These are phyloP conservation scores for Galerucella nymphaeae DNA, from an alignment of 2,888 invertebrate species.

Conservation along the genomic window DNA sequence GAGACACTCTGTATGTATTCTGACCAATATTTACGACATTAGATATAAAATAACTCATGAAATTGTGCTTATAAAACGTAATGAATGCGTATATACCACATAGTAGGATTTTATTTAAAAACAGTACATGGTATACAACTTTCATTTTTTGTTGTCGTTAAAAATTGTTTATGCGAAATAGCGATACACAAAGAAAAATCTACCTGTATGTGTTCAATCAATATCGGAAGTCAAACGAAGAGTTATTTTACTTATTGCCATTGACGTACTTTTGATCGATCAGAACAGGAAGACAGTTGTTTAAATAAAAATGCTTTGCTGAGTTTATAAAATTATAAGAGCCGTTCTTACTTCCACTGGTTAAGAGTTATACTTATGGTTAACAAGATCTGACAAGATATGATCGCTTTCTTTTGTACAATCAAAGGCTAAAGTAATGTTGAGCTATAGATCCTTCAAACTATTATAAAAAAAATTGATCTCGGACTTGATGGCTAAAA, in stretches of 20 bases:
- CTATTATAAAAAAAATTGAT: too few relatives aligned
- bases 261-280: slow-evolving; percentile 3
- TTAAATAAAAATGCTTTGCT: too few relatives aligned
- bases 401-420: too few relatives aligned
- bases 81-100: background rate
- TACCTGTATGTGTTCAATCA: slow-evolving; percentile 25
- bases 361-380: too few relatives aligned
- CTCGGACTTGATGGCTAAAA: too few relatives aligned
- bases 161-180: slow-evolving; percentile 24
- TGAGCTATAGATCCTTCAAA: too few relatives aligned
- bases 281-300: too few relatives aligned
- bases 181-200: slow-evolving; percentile 25
- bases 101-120: slow-evolving; percentile 6
- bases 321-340: too few relatives aligned
- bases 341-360: too few relatives aligned
- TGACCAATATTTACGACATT: background rate
- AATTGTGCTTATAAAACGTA: background rate
- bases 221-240: slow-evolving; percentile 19
- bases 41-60: background rate
- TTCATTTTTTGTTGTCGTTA: slow-evolving; percentile 20
- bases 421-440: too few relatives aligned
- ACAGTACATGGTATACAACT: slow-evolving; percentile 9
- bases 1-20: background rate
- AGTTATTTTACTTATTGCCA: slow-evolving; percentile 17
- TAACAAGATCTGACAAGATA: too few relatives aligned